Evolutionary conservation across 2,888 invertebrate genomes (phyloP), one percentile per base, ranked within the genome.

Genomic region (Amblyjoppa proteus): DNA sequence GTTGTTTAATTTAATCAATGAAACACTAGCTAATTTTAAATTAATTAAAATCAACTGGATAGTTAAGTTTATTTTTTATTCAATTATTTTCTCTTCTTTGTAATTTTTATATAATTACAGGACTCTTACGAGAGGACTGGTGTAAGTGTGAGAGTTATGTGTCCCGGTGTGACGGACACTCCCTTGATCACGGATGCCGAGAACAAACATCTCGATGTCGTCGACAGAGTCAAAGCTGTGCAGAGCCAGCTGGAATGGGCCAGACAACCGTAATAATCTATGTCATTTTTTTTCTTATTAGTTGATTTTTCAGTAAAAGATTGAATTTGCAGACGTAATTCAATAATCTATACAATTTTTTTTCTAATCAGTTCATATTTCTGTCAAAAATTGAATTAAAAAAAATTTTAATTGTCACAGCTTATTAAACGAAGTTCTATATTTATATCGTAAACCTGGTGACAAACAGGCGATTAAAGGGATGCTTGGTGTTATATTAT

Each of bases 131-230:
- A 91, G 0, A 88, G 90, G 64, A 93, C 93, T 7, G 93, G 92
- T 0, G 91, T 94, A 3, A 90, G 92, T 3, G 90, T 94, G 56
- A 86, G 93, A 80, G 89, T 91, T 2, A 89, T 94, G 79, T 94
- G 94, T 70, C 94, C 94, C 0, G 93, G 93, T 13, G 87, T 93
- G 2, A 91, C 90, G 5, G 87, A 84, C 3, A 93, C 94, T 1
- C 86, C 87, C 3, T 84, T 93, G 77, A 88, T 93, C n/a, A 88
- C 81, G 1, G 88, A 87, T 1, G 77, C 83, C 3, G 56, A 75
- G 3, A 83, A 83, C 61, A 90, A 90, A 73, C 87, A 85, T 34
- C 83, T 91, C 56, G 89, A 89, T 56, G 83, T 90, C 38, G 61
- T 90, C 11, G 91, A 92, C 38, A 88, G 88, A 45, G 90, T 90